Evolutionary conservation across 2,888 invertebrate species (phyloP).

Genomic region (Drosophila quinaria): DNA sequence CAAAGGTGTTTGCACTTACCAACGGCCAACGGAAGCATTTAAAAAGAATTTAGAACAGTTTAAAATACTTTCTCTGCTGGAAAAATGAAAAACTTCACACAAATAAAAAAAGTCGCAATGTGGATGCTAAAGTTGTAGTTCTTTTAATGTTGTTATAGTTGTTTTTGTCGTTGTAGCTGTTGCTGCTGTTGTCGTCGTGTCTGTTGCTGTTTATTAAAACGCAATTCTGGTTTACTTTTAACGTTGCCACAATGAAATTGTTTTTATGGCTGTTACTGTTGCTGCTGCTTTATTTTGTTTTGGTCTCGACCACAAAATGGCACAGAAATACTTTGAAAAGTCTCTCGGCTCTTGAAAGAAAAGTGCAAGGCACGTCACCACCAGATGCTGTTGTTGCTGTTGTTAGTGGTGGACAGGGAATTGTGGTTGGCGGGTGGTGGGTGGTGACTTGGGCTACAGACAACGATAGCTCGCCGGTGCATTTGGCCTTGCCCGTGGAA

Average conservation of each 20-base stretch:
- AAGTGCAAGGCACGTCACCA: conserved; percentile 62
- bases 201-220: conserved; percentile 70
- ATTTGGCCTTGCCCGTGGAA: conserved; percentile 72
- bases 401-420: conserved; percentile 1
- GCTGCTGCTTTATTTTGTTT: conserved; percentile 40
- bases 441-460: conserved; percentile 19
- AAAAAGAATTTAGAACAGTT: conserved; percentile 72
- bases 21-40: conserved; percentile 18
- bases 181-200: conserved; percentile 31
- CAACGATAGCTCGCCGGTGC: conserved; percentile 25
- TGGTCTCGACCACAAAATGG: conserved; percentile 63
- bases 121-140: conserved; percentile 26
- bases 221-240: conserved; percentile 68
- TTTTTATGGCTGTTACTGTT: conserved; percentile 48
- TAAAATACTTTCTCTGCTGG: conserved; percentile 66
- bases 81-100: conserved; percentile 65
- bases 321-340: conserved; percentile 69
- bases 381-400: conserved; percentile 3
- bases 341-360: conserved; percentile 48
- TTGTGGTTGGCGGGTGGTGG: background rate
- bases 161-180: conserved; percentile 24
- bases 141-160: conserved; percentile 32
- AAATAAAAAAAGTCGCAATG: conserved; percentile 47
- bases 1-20: conserved; percentile 35
- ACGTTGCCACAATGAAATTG: conserved; percentile 62